Conservation (phyloP, 2,888 invertebrate genomes). For the Eupithecia vulgata region DNA sequence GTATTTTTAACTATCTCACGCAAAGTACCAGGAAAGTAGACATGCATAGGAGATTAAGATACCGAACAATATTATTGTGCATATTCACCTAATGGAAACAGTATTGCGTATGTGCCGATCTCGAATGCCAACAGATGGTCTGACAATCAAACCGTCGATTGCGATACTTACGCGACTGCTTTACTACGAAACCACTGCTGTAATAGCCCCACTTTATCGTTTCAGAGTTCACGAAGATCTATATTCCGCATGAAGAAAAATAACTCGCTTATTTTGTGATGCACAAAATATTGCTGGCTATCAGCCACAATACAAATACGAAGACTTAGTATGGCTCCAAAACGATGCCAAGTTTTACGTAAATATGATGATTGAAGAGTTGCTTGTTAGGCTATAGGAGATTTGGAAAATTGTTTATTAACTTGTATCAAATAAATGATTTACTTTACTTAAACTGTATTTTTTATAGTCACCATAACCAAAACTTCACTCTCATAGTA, state of each 20-base stretch:
- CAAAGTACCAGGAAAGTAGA: too few relatives aligned
- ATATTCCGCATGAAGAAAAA: slow-evolving; percentile 51
- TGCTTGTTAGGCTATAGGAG: slow-evolving; percentile 63
- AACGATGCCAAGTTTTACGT: slow-evolving; percentile 75
- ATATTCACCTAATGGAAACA: slow-evolving; percentile 30
- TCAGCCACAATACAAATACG: slow-evolving; percentile 65
- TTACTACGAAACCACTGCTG: slow-evolving; percentile 11
- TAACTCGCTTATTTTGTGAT: slow-evolving; percentile 50
- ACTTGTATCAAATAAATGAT: too few relatives aligned
- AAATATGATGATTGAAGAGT: slow-evolving; percentile 63
- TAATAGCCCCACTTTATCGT: slow-evolving; percentile 23
- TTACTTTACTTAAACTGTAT: too few relatives aligned
- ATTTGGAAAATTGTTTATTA: slow-evolving; percentile 41
- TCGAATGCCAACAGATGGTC: slow-evolving; percentile 46
- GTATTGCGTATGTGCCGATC: slow-evolving; percentile 43
- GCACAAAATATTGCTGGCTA: slow-evolving; percentile 69
- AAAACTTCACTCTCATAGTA: background rate
- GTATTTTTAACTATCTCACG: too few relatives aligned
- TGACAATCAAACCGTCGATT: slow-evolving; percentile 40
- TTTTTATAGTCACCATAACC: too few relatives aligned
- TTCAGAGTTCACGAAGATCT: slow-evolving; percentile 44
- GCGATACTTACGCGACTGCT: slow-evolving; percentile 21
- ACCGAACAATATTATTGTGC: too few relatives aligned
- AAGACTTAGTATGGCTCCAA: slow-evolving; percentile 58
- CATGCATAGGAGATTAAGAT: too few relatives aligned